Percentiles rank a stretch among this genome's conserved stretches.
Conservation (phyloP, 2,113 vertebrate genomes). For the Setophaga coronata region DNA sequence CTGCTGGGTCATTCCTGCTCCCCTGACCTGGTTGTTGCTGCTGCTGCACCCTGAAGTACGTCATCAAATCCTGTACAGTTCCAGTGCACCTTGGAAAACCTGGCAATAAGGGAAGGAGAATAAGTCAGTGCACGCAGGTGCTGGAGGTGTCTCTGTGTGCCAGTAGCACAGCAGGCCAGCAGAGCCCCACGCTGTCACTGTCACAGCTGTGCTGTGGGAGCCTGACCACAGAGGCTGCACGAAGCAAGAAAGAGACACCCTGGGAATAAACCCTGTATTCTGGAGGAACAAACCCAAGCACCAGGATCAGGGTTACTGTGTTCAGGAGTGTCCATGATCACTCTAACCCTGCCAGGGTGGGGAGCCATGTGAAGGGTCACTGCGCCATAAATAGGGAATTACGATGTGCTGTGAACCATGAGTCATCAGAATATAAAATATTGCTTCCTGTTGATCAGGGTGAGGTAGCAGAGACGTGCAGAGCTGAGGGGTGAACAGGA, state of each 20-base stretch:
- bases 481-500: not conserved
- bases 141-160: not conserved
- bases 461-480: not conserved
- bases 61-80: not conserved
- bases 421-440: not conserved
- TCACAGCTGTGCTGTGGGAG: not conserved
- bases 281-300: not conserved
- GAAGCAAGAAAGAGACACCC: not conserved
- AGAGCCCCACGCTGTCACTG: fast-evolving
- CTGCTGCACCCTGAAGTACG: fast-evolving
- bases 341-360: not conserved
- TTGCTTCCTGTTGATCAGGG: not conserved
- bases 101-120: not conserved
- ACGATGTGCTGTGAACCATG: not conserved
- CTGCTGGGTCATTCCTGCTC: not conserved
- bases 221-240: not conserved
- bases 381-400: not conserved
- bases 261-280: not conserved
- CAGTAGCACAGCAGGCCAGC: fast-evolving
- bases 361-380: not conserved
- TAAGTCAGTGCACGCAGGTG: fast-evolving
- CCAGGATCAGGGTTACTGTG: too few relatives aligned
- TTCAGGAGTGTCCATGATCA: fast-evolving
- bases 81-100: not conserved
- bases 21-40: fast-evolving